Evolutionary conservation across 2,113 vertebrate genomes (phyloP).

Genomic region (Pterocles burchelli): DNA sequence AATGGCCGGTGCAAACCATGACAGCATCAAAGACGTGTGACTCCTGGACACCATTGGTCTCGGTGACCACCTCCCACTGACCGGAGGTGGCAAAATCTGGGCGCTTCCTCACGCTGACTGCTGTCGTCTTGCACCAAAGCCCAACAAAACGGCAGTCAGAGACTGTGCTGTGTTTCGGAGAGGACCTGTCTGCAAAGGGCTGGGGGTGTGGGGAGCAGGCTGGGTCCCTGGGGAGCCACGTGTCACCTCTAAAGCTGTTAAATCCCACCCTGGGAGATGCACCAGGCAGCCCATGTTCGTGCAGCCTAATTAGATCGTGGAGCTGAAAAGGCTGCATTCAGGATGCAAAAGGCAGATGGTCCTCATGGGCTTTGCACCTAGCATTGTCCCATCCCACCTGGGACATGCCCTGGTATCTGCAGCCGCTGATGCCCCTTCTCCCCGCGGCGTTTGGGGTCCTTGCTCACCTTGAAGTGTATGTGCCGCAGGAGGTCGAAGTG

Average conservation of each 20-base stretch:
- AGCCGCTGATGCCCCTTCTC: not conserved
- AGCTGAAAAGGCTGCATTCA: not conserved
- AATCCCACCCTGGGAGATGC: not conserved
- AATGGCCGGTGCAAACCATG: slow-evolving; percentile 86
- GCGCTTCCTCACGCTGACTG: slow-evolving; percentile 72
- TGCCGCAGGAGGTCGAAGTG: slow-evolving; percentile 83
- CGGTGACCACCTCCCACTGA: slow-evolving; percentile 89
- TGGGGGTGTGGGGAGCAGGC: not conserved
- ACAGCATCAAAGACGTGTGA: slow-evolving; percentile 84
- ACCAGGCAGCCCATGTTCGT: not conserved
- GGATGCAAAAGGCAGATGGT: fast-evolving
- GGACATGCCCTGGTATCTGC: not conserved
- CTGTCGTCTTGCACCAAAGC: slow-evolving; percentile 79
- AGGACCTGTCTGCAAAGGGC: not conserved
- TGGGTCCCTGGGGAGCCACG: not conserved
- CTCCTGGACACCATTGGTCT: slow-evolving; percentile 46
- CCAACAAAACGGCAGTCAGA: not conserved
- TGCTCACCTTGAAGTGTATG: slow-evolving; percentile 83
- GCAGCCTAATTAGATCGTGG: not conserved
- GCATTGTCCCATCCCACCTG: fast-evolving
- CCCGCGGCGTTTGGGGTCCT: fast-evolving
- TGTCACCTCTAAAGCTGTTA: not conserved
- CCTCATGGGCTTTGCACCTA: fast-evolving
- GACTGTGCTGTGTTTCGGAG: fast-evolving
- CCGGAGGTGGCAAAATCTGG: slow-evolving; percentile 81